Percentiles rank a stretch among this genome's conserved stretches.
Evolutionary conservation across 2,113 vertebrate species (phyloP).

Genomic region (Chlorodrepanis virens): DNA sequence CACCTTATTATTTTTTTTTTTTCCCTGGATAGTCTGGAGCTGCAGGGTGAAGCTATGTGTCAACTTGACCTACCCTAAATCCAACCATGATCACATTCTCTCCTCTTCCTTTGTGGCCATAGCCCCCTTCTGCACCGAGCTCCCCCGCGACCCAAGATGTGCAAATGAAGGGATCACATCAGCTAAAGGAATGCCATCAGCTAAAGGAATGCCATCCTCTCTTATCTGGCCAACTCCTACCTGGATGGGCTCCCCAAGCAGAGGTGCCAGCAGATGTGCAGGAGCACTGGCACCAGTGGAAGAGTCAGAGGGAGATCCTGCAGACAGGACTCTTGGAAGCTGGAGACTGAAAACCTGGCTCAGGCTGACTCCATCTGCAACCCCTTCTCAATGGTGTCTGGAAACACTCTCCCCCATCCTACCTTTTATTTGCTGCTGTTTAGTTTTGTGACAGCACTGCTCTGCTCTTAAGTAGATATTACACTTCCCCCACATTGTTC

Average conservation of each 20-base stretch:
- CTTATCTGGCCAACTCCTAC: neutral
- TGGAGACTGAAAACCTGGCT: neutral
- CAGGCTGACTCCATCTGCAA: neutral
- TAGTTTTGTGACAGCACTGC: neutral
- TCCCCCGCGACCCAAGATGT: fast-evolving
- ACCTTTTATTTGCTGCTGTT: fast-evolving
- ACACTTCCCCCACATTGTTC: neutral
- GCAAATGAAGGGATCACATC: neutral
- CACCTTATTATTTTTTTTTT: neutral
- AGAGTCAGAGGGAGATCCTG: neutral
- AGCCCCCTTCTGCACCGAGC: neutral
- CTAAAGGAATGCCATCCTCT: neutral
- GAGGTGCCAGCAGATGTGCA: neutral
- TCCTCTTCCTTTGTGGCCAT: fast-evolving
- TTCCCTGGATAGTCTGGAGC: neutral
- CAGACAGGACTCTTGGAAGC: neutral
- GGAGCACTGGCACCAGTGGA: neutral
- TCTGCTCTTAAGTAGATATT: neutral
- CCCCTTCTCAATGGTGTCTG: fast-evolving
- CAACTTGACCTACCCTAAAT: neutral
- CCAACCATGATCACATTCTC: fast-evolving
- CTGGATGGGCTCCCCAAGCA: neutral
- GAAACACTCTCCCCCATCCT: neutral
- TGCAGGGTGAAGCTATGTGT: neutral
- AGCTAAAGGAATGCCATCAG: neutral